Base-by-base conservation (phyloP, 2,797 vertebrate species). In the Darevskia mixta region DNA sequence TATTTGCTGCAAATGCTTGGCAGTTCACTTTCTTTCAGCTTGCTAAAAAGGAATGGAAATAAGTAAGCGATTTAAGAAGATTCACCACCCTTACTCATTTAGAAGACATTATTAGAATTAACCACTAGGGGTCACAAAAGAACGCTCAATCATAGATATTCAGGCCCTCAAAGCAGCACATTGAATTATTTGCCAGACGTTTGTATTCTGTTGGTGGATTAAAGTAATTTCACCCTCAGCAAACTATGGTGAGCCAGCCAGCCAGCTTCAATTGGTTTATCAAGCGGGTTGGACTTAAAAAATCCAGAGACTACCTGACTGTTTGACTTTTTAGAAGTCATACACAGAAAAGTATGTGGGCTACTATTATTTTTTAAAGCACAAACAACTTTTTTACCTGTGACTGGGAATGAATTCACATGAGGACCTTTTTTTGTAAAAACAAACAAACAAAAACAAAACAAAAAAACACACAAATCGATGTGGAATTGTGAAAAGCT, bases 71-170 rank as follows among this genome's bases (percentile, higher is more conserved):
- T 73, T 25, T 66, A 20, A 67, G 71, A 45, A 17, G 23, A 66
- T 69, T 81, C 2, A 3, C 41, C 3, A 13, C n/a, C 9, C 27
- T 10, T 43, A 25, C 8, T 32, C 13, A 32, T 87, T 90, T 86
- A 82, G 71, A 87, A 86, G 79, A 49, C 81, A 43, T 35, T 89
- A 20, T 79, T 88, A 35, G 25, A 29, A 79, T 61, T 41, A 64
- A 71, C 93, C 95, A 94, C 92, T 78, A 96, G 95, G 89, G 95
- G 95, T 91, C 95, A 86, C 87, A 89, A 92, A 73, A 95, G 95
- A 93, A 91, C 89, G 72, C 61, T 15, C 79, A 93, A 92, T 93
- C 18, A 64, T 11, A 77, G 41, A 11, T 5, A 35, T 55, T 64
- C 3, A 3, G 9, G 61, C 76, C 29, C 32, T 67, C 55, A 55